Conservation (phyloP, 2,797 vertebrate species). For the Spondyliosoma cantharus region DNA sequence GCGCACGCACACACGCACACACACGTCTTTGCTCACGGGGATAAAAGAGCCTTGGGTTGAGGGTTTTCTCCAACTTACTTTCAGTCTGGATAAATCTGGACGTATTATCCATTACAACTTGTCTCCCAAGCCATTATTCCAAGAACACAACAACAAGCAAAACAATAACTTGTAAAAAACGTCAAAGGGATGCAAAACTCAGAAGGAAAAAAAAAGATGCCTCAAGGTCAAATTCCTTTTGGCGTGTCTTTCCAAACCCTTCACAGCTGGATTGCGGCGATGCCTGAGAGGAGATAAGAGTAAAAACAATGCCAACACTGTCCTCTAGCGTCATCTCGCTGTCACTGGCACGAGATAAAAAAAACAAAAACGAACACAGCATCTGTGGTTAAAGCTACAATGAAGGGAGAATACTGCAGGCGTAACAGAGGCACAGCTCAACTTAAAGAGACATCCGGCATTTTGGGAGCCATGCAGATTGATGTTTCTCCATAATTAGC, state of each 20-base stretch:
- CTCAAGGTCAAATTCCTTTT: neutral
- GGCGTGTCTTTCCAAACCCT: neutral
- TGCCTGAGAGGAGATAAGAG: neutral
- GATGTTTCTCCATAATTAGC: neutral
- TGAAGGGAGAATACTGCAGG: neutral
- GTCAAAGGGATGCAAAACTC: neutral
- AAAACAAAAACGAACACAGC: neutral
- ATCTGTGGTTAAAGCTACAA: neutral
- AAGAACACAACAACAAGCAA: neutral
- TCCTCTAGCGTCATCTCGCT: slow-evolving; percentile 69
- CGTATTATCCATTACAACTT: neutral
- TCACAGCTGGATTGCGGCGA: slow-evolving; percentile 7
- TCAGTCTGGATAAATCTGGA: slow-evolving; percentile 3
- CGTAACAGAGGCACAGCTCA: neutral
- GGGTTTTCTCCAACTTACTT: neutral
- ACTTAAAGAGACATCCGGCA: neutral
- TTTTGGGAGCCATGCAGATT: neutral
- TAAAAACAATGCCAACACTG: slow-evolving; percentile 54
- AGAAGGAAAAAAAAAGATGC: neutral
- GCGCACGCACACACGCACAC: neutral
- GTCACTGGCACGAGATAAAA: slow-evolving; percentile 6
- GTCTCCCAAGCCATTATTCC: neutral
- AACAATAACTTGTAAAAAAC: neutral
- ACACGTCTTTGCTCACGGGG: neutral
- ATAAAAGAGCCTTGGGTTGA: neutral